Conservation (phyloP, 2,888 invertebrate species). For the Digitonthophagus gazella region DNA sequence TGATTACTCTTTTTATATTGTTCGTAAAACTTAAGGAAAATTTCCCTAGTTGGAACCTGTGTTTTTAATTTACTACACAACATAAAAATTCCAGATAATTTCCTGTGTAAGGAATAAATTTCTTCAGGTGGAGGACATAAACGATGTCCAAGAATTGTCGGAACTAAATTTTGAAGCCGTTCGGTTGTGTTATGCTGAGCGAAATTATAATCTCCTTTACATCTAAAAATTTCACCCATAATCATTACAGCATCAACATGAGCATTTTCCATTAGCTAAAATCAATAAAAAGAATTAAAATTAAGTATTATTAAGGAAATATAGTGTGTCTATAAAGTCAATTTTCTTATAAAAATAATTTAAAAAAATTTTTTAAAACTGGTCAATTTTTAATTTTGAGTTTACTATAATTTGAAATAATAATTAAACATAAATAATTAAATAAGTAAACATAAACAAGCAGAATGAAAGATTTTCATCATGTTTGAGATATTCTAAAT, state of each 20-base stretch:
- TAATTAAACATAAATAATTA: too few relatives aligned
- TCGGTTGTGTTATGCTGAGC: slow-evolving; percentile 78
- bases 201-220: slow-evolving; percentile 81
- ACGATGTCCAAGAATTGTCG: slow-evolving; percentile 90
- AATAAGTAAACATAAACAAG: too few relatives aligned
- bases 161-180: slow-evolving; percentile 81
- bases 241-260: slow-evolving; percentile 97
- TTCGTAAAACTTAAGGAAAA: slow-evolving; percentile 77
- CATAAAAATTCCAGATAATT: slow-evolving; percentile 92
- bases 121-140: slow-evolving; percentile 98
- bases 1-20: slow-evolving; percentile 56
- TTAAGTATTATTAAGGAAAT: too few relatives aligned
- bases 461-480: too few relatives aligned
- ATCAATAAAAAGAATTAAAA: slow-evolving; percentile 39
- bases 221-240: slow-evolving; percentile 90
- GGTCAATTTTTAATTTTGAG: slow-evolving; percentile 10
- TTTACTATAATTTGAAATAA: too few relatives aligned
- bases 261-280: slow-evolving; percentile 84
- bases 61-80: slow-evolving; percentile 85
- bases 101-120: slow-evolving; percentile 95
- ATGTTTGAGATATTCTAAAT: too few relatives aligned
- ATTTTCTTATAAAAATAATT: too few relatives aligned
- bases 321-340: too few relatives aligned
- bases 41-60: slow-evolving; percentile 75
- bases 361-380: slow-evolving; percentile 17